Base-by-base conservation (phyloP, 35 echinoderm and acorn worm species). In the Antedon bifida region DNA sequence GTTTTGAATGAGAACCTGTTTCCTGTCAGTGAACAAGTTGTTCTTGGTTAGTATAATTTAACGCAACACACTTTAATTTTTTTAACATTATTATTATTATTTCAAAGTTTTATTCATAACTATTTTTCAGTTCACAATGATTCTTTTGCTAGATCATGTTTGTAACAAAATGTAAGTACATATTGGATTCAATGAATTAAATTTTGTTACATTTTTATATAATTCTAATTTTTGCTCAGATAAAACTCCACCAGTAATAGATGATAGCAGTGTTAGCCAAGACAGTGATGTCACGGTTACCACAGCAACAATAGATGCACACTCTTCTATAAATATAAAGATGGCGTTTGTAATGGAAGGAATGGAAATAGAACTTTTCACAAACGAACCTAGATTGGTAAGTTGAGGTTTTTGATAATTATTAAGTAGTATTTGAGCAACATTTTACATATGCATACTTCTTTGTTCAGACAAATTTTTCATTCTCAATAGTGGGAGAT, bases 301-400 rank as follows among this genome's bases (percentile, higher is more conserved):
- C 19, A 74, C 73, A 28, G 46, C 51, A 28, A 33, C 83, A 11
- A 74, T 36, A 3, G 75, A 32, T 17, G 35, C 31, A 0, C 77
- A 64, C 3, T 29, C 32, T 64, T 34, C 64, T 46, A 89, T 79
- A 84, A 83, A 83, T 11, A 86, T 93, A 19, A 82, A 89, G 76
- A 45, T 95, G 31, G 80, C 86, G 36, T 95, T 95, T 90, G 85
- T 87, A 10, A 83, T 97, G 88, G 87, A 97, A 46, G 94, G 94
- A 78, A 88, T 92, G 30, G 85, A 84, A 34, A 77, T 97, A 1
- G 81, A 83, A 38, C 88, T 97, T 5, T 97, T 89, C 85, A 92
- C 94, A 17, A 92, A 90, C 83, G 94, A 97, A 83, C 94, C 89
- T 79, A 92, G 85, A 90, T 86, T 97, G 87, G 94, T 97, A 80